Evolutionary conservation across 2,888 invertebrate species (phyloP), one percentile per base, ranked within the genome.

Genomic region (Metopia argyrocephala): DNA sequence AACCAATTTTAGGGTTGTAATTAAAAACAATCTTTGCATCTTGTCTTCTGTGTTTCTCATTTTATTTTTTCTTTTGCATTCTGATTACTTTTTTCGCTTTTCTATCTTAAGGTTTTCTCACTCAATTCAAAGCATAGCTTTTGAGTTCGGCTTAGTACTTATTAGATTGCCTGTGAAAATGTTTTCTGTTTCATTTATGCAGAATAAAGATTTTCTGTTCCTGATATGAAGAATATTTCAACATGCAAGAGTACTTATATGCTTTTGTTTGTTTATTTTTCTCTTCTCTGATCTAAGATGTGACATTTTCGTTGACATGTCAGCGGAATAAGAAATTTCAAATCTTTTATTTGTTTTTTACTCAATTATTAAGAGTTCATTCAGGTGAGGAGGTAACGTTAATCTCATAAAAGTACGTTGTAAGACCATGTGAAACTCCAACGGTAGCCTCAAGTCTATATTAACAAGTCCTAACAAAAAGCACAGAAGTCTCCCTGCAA

Each of bases 1-100:
- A 87, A 86, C 82, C 82, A 83, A 83, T 82, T 79, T 76, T 79
- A 82, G 85, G 85, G 85, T 84, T 87, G 87, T 88, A 88, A 88
- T 88, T 89, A 88, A 87, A 88, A 86, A 52, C 54, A 62, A 65
- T 75, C 31, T 25, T 21, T 65, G 18, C 48, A 38, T 38, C 38
- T 38, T 2, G 27, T 50, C 65, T 48, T 38, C 38, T 65, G 21
- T 48, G 21, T 50, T 61, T 48, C 18, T 68, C 18, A 15, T 9
- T 50, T 27, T 59, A 45, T 52, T 18, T 50, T 54, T 21, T 64
- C 21, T 46, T 25, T 38, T 5, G 12, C n/a, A 31, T 23, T 54
- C 15, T 27, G 1, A 38, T 21, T 31, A 61, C 50, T 62, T 3
- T 15, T 25, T 18, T 31, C 12, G 21, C 52, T 54, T 15, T 18